phyloP scores from a whole-genome alignment of 2,113 vertebrate genomes.

The Gallinago undulata region DNA sequence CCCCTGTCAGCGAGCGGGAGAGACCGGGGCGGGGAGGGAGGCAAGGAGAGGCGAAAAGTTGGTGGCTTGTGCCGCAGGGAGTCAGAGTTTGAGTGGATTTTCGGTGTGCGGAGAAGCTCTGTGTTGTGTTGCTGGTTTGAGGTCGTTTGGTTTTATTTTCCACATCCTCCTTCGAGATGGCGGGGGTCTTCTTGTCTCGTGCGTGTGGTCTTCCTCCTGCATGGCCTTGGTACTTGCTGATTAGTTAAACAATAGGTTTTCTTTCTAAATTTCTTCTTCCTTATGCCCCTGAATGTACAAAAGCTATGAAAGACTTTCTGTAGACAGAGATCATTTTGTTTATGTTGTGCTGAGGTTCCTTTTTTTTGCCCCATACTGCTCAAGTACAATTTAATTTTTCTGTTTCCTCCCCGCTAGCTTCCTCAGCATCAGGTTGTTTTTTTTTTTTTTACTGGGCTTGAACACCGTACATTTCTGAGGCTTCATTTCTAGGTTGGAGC shows the following conservation, averaged over 20 bases:
- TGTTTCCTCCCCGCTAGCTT: rapidly evolving
- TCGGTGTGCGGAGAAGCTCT: background rate
- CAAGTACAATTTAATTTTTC: background rate
- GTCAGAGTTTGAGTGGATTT: rapidly evolving
- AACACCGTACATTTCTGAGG: background rate
- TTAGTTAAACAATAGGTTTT: background rate
- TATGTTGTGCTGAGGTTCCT: background rate
- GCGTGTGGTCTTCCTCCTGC: rapidly evolving
- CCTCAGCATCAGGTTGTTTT: rapidly evolving
- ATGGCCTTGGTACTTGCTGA: rapidly evolving
- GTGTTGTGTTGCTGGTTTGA: background rate
- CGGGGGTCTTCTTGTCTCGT: background rate
- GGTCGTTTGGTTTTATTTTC: background rate
- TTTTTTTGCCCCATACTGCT: background rate
- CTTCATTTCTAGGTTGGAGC: background rate
- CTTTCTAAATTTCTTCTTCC: background rate
- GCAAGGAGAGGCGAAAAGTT: background rate
- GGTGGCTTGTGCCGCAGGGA: background rate
- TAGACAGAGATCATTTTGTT: rapidly evolving
- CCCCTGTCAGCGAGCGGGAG: rapidly evolving
- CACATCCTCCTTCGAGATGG: rapidly evolving
- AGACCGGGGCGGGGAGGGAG: no score
- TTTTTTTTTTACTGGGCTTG: background rate
- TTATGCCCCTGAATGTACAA: background rate
- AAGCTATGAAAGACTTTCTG: background rate